These are phyloP conservation scores for Zygaena filipendulae DNA, from an alignment of 2,888 invertebrate species.

Conservation along the genomic window DNA sequence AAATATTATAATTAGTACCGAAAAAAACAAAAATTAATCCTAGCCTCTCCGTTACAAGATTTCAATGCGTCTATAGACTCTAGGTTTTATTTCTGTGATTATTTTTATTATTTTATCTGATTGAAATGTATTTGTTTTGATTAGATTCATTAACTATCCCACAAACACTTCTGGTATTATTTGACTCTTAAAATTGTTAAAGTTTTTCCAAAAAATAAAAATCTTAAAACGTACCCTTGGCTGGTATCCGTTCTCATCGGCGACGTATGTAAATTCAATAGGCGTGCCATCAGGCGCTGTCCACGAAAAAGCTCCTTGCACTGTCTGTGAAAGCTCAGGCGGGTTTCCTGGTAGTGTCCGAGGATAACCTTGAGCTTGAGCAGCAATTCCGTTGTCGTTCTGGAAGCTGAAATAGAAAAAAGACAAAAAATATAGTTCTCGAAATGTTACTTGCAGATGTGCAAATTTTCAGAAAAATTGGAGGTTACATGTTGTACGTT, in stretches of 20 bases:
- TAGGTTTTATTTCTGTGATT: too few species aligned
- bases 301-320: constrained; percentile 65
- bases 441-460: not conserved
- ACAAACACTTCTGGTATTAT: too few species aligned
- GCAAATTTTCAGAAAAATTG: not conserved
- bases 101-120: not conserved
- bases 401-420: constrained; percentile 61
- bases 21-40: too few species aligned
- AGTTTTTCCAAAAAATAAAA: not conserved
- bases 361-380: constrained; percentile 65
- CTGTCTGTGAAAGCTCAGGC: constrained; percentile 34
- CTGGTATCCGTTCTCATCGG: constrained; percentile 77
- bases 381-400: constrained; percentile 72
- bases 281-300: constrained; percentile 70
- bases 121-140: not conserved
- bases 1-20: constrained; percentile 2
- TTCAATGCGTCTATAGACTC: too few species aligned
- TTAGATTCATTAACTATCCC: not conserved
- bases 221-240: constrained; percentile 47
- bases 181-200: too few species aligned
- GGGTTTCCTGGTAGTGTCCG: constrained; percentile 53
- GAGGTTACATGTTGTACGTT: not conserved
- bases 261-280: constrained; percentile 66
- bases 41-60: too few species aligned
- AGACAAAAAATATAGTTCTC: not conserved